Conservation (phyloP, 2,797 vertebrate species). For the Acanthiza pusilla region DNA sequence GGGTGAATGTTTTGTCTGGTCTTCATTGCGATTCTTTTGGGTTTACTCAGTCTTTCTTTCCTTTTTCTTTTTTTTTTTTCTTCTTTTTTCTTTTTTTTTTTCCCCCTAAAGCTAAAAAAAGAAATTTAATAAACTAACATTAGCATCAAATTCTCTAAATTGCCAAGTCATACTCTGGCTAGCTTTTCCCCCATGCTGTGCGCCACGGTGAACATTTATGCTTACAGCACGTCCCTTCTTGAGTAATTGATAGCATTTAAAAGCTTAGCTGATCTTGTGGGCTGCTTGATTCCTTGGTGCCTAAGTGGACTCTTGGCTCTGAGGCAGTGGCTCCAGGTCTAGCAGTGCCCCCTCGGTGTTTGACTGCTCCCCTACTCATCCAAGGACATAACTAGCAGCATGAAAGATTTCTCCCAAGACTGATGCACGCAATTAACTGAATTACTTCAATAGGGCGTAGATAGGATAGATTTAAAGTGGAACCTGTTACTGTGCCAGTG, state of each 20-base stretch:
- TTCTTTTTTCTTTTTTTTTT: accelerated
- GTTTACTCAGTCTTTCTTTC: background rate
- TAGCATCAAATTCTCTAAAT: background rate
- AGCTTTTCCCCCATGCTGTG: background rate
- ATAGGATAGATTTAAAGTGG: slow-evolving; percentile 68
- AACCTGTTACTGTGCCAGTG: slow-evolving; percentile 59
- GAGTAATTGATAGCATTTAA: slow-evolving; percentile 27
- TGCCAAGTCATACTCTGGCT: slow-evolving; percentile 9
- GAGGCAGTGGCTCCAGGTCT: background rate
- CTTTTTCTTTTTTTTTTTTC: accelerated
- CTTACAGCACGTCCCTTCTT: background rate
- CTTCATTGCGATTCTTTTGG: background rate
- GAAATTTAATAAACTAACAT: background rate
- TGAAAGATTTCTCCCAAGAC: slow-evolving; percentile 62
- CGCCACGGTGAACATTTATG: background rate
- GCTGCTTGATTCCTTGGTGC: background rate
- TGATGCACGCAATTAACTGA: slow-evolving; percentile 69
- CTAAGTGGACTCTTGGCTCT: slow-evolving; percentile 32
- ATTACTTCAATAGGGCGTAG: slow-evolving; percentile 62
- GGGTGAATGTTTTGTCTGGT: background rate
- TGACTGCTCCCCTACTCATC: slow-evolving; percentile 14
- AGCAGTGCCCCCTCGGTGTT: background rate
- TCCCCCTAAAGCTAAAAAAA: background rate
- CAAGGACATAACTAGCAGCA: slow-evolving; percentile 46
- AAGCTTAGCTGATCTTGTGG: background rate